phyloP scores from a whole-genome alignment of 1,140 invertebrate genomes.

The Acromyrmex heyeri region DNA sequence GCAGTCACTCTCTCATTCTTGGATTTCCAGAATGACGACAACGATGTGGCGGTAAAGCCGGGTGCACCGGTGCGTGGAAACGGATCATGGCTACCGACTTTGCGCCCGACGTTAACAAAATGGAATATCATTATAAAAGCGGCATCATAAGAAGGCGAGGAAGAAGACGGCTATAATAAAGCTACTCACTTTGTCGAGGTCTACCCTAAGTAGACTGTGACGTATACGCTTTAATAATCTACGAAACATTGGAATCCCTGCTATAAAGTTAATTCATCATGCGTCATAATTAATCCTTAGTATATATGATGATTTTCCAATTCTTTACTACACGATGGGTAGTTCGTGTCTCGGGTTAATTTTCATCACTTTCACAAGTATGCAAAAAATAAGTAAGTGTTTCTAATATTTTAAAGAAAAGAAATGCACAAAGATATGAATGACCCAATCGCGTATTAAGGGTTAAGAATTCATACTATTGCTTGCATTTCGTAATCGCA shows the following conservation, averaged over 20 bases:
- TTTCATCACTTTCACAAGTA: too few species aligned
- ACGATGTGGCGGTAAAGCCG: slow-evolving; percentile 53
- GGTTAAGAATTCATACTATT: background rate
- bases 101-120: slow-evolving; percentile 77
- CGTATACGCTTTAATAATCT: slow-evolving; percentile 28
- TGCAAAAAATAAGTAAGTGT: too few species aligned
- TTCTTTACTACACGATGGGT: too few species aligned
- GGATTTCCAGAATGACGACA: slow-evolving; percentile 64
- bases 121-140: slow-evolving; percentile 79
- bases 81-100: slow-evolving; percentile 84
- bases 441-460: too few species aligned
- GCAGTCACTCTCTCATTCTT: slow-evolving; percentile 60
- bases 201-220: slow-evolving; percentile 54
- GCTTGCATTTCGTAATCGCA: background rate
- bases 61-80: slow-evolving; percentile 84
- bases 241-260: background rate
- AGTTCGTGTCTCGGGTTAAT: too few species aligned
- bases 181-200: slow-evolving; percentile 51
- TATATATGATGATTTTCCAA: too few species aligned
- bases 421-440: too few species aligned
- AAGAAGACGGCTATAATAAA: slow-evolving; percentile 29
- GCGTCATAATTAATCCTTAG: background rate
- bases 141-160: slow-evolving; percentile 51
- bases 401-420: too few species aligned
- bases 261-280: background rate